Evolutionary conservation across 1,140 invertebrate species (phyloP).

Genomic region (Pantala flavescens): DNA sequence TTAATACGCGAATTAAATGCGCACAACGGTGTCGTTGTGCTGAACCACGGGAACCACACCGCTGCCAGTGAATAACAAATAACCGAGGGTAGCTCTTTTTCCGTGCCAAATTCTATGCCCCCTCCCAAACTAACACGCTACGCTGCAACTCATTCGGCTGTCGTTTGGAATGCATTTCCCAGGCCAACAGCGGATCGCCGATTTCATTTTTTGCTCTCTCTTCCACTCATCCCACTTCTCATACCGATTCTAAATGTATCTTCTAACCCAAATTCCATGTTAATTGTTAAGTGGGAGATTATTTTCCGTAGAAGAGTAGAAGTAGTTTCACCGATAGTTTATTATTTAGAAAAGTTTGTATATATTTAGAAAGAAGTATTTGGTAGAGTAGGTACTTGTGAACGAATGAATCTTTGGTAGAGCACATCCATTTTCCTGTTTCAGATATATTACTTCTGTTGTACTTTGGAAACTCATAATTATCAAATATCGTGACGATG

Average conservation of each 20-base stretch:
- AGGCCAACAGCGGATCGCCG: background rate
- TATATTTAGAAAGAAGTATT: too few species aligned
- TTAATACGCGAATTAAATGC: conserved; percentile 2
- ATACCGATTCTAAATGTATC: background rate
- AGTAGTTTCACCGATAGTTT: too few species aligned
- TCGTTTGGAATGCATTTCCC: conserved; percentile 1
- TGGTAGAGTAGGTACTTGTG: too few species aligned
- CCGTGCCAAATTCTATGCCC: background rate
- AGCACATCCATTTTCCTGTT: too few species aligned
- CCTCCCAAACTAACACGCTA: background rate
- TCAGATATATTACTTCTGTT: too few species aligned
- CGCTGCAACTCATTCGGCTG: background rate
- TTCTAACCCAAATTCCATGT: too few species aligned
- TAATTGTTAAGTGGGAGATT: too few species aligned
- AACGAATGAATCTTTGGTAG: too few species aligned
- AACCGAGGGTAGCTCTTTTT: background rate
- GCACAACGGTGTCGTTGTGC: background rate
- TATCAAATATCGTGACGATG: too few species aligned
- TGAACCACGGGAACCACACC: background rate
- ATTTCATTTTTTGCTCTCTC: background rate
- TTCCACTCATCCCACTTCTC: background rate
- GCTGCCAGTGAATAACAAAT: conserved; percentile 1
- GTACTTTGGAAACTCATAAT: too few species aligned
- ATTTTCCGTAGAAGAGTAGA: too few species aligned
- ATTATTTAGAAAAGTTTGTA: too few species aligned